Conservation (phyloP, 2,797 vertebrate genomes). For the Cyclura pinguis region DNA sequence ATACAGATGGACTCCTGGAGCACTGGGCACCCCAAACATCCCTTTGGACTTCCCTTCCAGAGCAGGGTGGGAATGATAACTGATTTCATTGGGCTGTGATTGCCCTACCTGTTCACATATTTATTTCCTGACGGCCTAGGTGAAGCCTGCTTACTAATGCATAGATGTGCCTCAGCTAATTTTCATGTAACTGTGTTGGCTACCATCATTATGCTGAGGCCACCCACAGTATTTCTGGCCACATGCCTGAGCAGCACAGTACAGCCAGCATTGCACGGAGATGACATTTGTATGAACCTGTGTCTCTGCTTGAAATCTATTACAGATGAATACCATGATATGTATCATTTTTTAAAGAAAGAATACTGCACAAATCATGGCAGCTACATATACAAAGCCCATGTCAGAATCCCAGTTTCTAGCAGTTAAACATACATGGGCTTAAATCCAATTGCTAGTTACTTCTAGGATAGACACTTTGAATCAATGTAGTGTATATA, state of each 20-base stretch:
- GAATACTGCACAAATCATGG: neutral
- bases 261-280: neutral
- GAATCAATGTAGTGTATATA: too few species aligned
- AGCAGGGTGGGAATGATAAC: neutral
- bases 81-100: neutral
- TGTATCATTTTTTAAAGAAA: neutral
- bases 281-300: neutral
- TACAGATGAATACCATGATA: neutral
- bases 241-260: neutral
- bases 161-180: neutral
- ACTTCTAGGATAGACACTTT: too few species aligned
- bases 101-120: neutral
- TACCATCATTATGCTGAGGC: neutral
- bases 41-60: neutral
- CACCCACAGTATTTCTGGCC: neutral
- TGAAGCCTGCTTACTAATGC: neutral
- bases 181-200: neutral
- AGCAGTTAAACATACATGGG: neutral
- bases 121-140: neutral
- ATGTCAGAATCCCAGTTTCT: neutral
- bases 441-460: too few species aligned
- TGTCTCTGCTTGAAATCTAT: neutral
- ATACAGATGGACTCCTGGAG: too few species aligned
- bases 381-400: neutral
- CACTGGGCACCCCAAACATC: neutral